phyloP scores from a whole-genome alignment of 2,888 invertebrate genomes.

The Hecatera dysodea region DNA sequence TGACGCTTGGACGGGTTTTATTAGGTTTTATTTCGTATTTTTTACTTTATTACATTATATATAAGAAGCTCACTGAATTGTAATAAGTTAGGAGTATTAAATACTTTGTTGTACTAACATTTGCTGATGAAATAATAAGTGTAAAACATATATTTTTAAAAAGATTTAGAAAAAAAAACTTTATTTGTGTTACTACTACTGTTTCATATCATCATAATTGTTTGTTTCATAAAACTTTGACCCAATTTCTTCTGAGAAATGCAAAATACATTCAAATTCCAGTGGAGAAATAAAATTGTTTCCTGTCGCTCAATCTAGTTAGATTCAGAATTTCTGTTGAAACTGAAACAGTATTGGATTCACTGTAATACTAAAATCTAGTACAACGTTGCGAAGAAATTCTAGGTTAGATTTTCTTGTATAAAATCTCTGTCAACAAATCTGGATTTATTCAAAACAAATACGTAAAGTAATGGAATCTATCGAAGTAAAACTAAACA shows the following conservation, averaged over 20 bases:
- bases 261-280: too few relatives aligned
- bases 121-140: neutral
- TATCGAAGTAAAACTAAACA: neutral
- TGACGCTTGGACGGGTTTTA: conserved; percentile 35
- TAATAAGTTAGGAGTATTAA: neutral
- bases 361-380: conserved; percentile 8
- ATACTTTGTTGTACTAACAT: neutral
- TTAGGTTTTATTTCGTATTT: conserved; percentile 42
- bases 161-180: too few relatives aligned
- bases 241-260: too few relatives aligned
- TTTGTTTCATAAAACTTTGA: too few relatives aligned
- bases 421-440: conserved; percentile 9
- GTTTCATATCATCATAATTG: too few relatives aligned
- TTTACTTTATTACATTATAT: conserved; percentile 22
- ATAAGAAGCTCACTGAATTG: conserved; percentile 15
- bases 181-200: too few relatives aligned
- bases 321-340: conserved; percentile 24
- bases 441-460: neutral
- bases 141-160: neutral
- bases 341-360: conserved; percentile 39
- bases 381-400: conserved; percentile 6
- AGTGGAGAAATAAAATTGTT: conserved; percentile 12
- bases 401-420: conserved; percentile 9
- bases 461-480: neutral
- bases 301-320: conserved; percentile 15